These are phyloP conservation scores for Xylota sylvarum DNA, from an alignment of 2,888 invertebrate species.

Conservation along the genomic window DNA sequence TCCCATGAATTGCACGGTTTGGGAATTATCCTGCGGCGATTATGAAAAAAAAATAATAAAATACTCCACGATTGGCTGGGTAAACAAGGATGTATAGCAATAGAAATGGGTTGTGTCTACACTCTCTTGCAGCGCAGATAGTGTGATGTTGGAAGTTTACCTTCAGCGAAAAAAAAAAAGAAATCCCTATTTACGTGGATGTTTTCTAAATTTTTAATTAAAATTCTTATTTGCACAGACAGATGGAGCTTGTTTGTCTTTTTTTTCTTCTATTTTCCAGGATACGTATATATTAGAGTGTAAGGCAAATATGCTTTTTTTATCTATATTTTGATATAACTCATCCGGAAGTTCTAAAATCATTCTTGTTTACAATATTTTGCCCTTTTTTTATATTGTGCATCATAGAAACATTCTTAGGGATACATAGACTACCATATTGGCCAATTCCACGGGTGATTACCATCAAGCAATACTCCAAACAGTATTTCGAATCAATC, in stretches of 20 bases:
- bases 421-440: too few relatives aligned
- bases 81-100: constrained; percentile 50
- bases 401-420: too few relatives aligned
- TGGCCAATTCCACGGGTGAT: too few relatives aligned
- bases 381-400: too few relatives aligned
- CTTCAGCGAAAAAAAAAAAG: constrained; percentile 24
- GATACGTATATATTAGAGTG: neutral
- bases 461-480: too few relatives aligned
- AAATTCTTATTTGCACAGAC: constrained; percentile 74
- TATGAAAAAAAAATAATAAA: constrained; percentile 28
- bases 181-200: constrained; percentile 65
- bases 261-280: constrained; percentile 17
- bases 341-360: too few relatives aligned
- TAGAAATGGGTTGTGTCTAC: constrained; percentile 54
- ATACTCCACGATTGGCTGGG: constrained; percentile 46
- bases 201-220: constrained; percentile 77
- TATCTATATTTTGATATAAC: neutral
- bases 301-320: neutral
- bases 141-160: constrained; percentile 43
- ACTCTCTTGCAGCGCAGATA: constrained; percentile 18
- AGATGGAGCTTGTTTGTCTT: constrained; percentile 36
- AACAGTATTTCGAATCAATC: too few relatives aligned
- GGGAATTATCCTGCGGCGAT: constrained; percentile 52
- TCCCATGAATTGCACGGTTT: constrained; percentile 23
- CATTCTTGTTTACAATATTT: too few relatives aligned